These are phyloP conservation scores for Drosophila flavopinicola DNA, from an alignment of 2,888 invertebrate genomes.

Conservation along the genomic window DNA sequence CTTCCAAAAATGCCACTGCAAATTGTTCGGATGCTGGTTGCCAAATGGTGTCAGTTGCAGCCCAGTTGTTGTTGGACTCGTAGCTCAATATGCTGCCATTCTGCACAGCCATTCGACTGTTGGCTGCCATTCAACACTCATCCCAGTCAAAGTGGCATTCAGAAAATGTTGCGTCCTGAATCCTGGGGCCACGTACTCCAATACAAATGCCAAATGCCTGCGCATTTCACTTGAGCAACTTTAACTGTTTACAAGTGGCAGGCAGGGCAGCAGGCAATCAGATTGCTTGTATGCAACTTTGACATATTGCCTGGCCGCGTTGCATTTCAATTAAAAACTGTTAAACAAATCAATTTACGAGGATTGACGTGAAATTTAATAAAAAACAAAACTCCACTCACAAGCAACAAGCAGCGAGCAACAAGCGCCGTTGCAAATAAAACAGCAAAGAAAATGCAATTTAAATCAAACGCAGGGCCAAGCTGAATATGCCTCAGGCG, in stretches of 20 bases:
- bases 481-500: constrained; percentile 54
- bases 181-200: constrained; percentile 52
- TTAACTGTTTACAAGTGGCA: constrained; percentile 62
- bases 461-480: constrained; percentile 45
- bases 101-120: constrained; percentile 34
- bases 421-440: constrained; percentile 7
- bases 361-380: constrained; percentile 55
- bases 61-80: constrained; percentile 31
- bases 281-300: constrained; percentile 45
- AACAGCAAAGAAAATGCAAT: constrained; percentile 56
- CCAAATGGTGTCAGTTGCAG: constrained; percentile 54
- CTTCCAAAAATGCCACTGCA: constrained; percentile 19
- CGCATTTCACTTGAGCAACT: constrained; percentile 66
- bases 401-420: constrained; percentile 9
- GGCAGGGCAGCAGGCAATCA: constrained; percentile 35
- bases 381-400: constrained; percentile 21
- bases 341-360: constrained; percentile 72
- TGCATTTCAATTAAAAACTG: constrained; percentile 75
- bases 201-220: constrained; percentile 71
- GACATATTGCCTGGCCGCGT: constrained; percentile 58
- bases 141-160: constrained; percentile 47
- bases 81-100: constrained; percentile 60
- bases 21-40: constrained; percentile 32
- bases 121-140: constrained; percentile 68
- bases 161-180: constrained; percentile 11